Percentiles rank a stretch among this genome's conserved stretches.
phyloP scores from a whole-genome alignment of 30 jellyfish, hydroid and myxozoan genomes.

The Chrysaora quinquecirrha region DNA sequence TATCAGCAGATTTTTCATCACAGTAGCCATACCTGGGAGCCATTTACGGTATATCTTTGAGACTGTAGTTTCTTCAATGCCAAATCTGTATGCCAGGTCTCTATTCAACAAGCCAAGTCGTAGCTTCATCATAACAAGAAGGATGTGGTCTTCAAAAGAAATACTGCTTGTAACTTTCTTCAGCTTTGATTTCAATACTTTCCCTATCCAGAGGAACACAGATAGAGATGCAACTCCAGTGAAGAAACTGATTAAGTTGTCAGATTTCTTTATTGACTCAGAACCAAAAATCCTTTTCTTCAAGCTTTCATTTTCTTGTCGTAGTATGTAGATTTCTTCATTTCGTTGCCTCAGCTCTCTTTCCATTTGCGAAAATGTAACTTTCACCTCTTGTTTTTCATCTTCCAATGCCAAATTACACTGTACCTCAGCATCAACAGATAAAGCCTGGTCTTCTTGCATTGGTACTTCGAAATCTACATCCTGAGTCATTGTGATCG shows the following conservation, averaged over 20 bases:
- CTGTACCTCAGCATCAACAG: constrained; percentile 12
- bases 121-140: constrained; percentile 1
- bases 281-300: constrained; percentile 28
- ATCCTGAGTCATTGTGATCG: not conserved
- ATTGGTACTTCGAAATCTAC: constrained; percentile 6
- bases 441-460: not conserved
- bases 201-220: constrained; percentile 35
- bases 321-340: constrained; percentile 20
- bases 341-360: constrained; percentile 17
- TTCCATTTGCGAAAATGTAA: not conserved
- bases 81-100: constrained; percentile 38
- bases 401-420: constrained; percentile 14
- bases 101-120: constrained; percentile 7
- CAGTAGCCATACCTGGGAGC: constrained; percentile 31
- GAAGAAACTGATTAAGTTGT: constrained; percentile 21
- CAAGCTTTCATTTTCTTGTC: not conserved
- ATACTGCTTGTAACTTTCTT: not conserved
- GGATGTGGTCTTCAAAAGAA: constrained; percentile 23
- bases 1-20: constrained; percentile 17
- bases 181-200: constrained; percentile 2
- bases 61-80: constrained; percentile 2
- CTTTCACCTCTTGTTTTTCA: constrained; percentile 11
- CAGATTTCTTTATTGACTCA: constrained; percentile 23
- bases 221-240: constrained; percentile 33
- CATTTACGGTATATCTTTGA: constrained; percentile 21